Base-by-base conservation (phyloP, 30 jellyfish, hydroid and myxozoan species). In the Pelagia noctiluca region DNA sequence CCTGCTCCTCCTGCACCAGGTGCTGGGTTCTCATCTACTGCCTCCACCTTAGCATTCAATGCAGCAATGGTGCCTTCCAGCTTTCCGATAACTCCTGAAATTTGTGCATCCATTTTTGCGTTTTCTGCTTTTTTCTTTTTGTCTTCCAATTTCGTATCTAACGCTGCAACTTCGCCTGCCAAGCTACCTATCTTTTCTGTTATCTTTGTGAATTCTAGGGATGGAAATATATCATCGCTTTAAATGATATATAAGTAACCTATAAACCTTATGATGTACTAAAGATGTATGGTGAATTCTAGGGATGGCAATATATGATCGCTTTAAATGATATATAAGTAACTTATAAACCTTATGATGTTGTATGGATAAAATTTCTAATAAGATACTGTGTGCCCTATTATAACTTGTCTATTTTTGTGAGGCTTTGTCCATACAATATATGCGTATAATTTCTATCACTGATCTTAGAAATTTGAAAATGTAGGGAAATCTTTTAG, bases 131-230 rank as follows among this genome's bases (percentile, higher is more conserved):
- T 42, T 60, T 84, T 95, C 57, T 72, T 85, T 63, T 95, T 95
- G 79, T 79, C 92, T 38, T 88, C 97, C 82, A 95, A 78, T 71
- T 84, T 88, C 28, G 79, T 46, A 1, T 97, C 97, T 42, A 95
- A 89, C 11, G 83, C 82, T 16, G 90, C 78, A 13, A 95, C 97
- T 28, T 96, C 79, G 88, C 86, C 97, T 18, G 97, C 97, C 28
- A 95, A 93, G 29, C 83, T 90, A 33, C 71, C 85, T 16, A 95
- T 88, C 42, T 88, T 78, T 18, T 76, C 78, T 2, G 86, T 50
- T 23, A 95, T 35, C 52, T 85, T 89, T 46, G 38, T 89, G 47
- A 89, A 96, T 34, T 65, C 99, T 95, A 85, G 36, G 32, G 49
- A 25, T 3, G 35, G 8, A 85, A 34, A 21, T 46, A 11, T n/a